phyloP scores from a whole-genome alignment of 2,797 vertebrate genomes.

The Xerus rutilus region DNA sequence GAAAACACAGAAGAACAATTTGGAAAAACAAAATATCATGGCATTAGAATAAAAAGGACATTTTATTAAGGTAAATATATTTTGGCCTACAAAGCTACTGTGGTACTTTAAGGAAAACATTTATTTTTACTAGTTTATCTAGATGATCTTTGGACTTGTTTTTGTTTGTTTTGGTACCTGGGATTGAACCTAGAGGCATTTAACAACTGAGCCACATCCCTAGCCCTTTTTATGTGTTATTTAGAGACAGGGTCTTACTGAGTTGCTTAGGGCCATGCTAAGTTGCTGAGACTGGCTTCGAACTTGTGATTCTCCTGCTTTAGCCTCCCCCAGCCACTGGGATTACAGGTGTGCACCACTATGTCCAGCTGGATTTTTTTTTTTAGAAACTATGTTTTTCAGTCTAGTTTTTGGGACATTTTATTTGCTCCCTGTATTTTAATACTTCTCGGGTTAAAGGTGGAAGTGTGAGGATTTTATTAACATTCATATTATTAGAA shows the following conservation, averaged over 20 bases:
- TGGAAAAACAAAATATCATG: not conserved
- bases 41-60: not conserved
- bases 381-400: not conserved
- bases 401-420: not conserved
- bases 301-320: too few species aligned
- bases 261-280: too few species aligned
- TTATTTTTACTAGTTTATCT: conserved; percentile 41
- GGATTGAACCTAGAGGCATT: not conserved
- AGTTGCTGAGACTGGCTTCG: too few species aligned
- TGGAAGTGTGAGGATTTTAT: not conserved
- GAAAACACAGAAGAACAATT: not conserved
- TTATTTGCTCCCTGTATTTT: not conserved
- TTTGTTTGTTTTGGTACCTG: not conserved
- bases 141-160: not conserved
- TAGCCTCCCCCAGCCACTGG: too few species aligned
- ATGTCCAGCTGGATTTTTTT: too few species aligned
- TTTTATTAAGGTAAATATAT: not conserved
- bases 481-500: conserved; percentile 28
- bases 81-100: not conserved
- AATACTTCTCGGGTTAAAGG: conserved; percentile 16
- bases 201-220: too few species aligned
- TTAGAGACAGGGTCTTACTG: too few species aligned
- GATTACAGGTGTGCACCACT: too few species aligned
- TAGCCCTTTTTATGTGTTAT: too few species aligned
- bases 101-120: conserved; percentile 20